Base-by-base conservation (phyloP, 2,888 invertebrate species). In the Apamea sordens region DNA sequence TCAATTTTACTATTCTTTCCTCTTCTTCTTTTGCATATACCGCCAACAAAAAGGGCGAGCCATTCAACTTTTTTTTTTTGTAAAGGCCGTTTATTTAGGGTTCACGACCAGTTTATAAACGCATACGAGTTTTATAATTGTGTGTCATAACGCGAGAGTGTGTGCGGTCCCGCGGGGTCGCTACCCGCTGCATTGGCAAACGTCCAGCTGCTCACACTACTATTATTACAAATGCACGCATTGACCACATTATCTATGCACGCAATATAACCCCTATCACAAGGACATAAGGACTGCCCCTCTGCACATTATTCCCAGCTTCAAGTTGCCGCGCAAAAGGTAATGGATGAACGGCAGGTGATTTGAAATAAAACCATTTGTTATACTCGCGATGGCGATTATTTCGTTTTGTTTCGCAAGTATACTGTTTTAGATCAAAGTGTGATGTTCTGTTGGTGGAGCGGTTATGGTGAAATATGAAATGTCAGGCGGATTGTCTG, bases 261-360 rank as follows among this genome's bases (percentile, higher is more conserved):
- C 75, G 50, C 73, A 82, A 82, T 64, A 77, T 82, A 71, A 84
- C 71, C 84, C 83, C 73, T 90, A 88, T 73, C 75, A 76, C 85
- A 71, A 71, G 28, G 77, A 67, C 71, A 80, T 88, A 90, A 88
- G 83, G 86, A 80, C 81, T 73, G 44, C 28, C 21, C 69, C 65
- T 74, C 67, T 18, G 21, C n/a, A 28, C 50, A 65, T 32, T 36
- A 75, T 69, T 69, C 36, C 13, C 61, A 61, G 64, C 47, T 41
- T 50, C 78, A 70, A 44, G 67, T 82, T 81, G 89, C 77, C 72
- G 68, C 79, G 64, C 61, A 69, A 79, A 83, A 86, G 89, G 90
- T 90, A 91, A 92, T 92, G 89, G 91, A 92, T 90, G 93, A 80
- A 88, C 88, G 84, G 90, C 93, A 92, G 93, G 91, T 92, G 93